These are phyloP conservation scores for Cataglyphis altisquamis DNA, from an alignment of 2,888 invertebrate genomes.

Conservation along the genomic window DNA sequence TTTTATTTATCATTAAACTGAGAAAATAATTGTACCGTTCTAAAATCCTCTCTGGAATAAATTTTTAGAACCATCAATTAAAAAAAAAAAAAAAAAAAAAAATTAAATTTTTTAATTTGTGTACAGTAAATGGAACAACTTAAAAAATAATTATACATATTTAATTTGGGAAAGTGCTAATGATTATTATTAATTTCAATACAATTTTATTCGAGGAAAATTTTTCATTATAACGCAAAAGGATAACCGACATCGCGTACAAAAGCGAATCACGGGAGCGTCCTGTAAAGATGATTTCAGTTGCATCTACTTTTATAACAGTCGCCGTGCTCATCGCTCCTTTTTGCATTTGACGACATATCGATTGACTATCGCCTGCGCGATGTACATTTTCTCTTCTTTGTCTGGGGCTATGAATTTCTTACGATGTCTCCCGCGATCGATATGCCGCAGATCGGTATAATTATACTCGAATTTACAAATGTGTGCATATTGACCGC, in stretches of 20 bases:
- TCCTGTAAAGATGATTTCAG: constrained; percentile 53
- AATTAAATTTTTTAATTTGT: background rate
- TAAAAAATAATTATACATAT: background rate
- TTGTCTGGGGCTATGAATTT: constrained; percentile 69
- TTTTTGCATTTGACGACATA: constrained; percentile 61
- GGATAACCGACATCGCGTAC: constrained; percentile 32
- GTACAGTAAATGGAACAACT: background rate
- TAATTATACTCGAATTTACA: constrained; percentile 53
- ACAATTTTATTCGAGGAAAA: constrained; percentile 27
- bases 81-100: background rate
- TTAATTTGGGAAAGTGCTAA: constrained; percentile 16
- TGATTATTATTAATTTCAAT: constrained; percentile 27
- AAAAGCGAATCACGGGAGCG: constrained; percentile 23
- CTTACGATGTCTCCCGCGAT: constrained; percentile 64
- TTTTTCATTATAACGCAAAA: constrained; percentile 39
- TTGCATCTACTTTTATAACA: constrained; percentile 56
- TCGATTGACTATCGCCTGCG: constrained; percentile 67
- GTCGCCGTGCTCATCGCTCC: constrained; percentile 16
- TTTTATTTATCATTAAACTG: background rate
- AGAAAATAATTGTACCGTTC: background rate
- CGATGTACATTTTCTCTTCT: constrained; percentile 64
- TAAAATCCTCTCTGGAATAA: constrained; percentile 3
- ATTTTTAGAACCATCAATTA: background rate
- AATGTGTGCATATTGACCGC: constrained; percentile 39
- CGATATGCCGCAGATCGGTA: constrained; percentile 63